A percentile compares a stretch with the other conserved stretches of the same genome.
phyloP scores from a whole-genome alignment of 2,797 vertebrate genomes.

The Artibeus jamaicensis region DNA sequence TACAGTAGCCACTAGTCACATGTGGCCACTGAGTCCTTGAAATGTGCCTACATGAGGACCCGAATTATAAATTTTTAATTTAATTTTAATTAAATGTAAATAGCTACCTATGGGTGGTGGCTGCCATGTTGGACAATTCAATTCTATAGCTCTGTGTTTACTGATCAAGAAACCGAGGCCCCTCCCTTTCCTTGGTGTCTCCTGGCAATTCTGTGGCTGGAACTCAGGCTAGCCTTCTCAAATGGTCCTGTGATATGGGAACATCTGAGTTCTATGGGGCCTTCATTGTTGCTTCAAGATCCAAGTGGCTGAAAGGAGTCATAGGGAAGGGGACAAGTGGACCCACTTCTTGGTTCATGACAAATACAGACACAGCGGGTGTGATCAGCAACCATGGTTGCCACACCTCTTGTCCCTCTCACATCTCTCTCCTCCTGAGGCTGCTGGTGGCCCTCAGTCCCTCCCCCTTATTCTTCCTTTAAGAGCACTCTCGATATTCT shows the following conservation, averaged over 20 bases:
- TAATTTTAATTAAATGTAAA: background rate
- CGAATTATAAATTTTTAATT: background rate
- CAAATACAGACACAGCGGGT: background rate
- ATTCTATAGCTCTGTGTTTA: background rate
- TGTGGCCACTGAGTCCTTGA: background rate
- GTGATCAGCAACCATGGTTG: rapidly evolving
- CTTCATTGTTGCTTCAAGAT: background rate
- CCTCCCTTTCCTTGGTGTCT: background rate
- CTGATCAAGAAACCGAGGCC: background rate
- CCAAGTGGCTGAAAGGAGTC: background rate
- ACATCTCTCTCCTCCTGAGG: background rate
- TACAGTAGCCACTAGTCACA: background rate
- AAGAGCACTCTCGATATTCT: background rate
- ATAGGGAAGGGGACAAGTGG: background rate
- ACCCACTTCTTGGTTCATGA: background rate
- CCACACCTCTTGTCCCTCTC: background rate
- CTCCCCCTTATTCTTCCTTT: background rate
- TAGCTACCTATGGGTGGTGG: background rate
- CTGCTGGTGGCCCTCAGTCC: too few relatives aligned
- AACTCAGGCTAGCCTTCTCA: too few relatives aligned
- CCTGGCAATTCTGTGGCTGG: background rate
- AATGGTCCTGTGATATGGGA: background rate
- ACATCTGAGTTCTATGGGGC: background rate
- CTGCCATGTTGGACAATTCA: background rate
- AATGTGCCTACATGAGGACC: background rate